These are phyloP conservation scores for Meleagris gallopavo DNA, from an alignment of 2,113 vertebrate genomes.

Conservation along the genomic window DNA sequence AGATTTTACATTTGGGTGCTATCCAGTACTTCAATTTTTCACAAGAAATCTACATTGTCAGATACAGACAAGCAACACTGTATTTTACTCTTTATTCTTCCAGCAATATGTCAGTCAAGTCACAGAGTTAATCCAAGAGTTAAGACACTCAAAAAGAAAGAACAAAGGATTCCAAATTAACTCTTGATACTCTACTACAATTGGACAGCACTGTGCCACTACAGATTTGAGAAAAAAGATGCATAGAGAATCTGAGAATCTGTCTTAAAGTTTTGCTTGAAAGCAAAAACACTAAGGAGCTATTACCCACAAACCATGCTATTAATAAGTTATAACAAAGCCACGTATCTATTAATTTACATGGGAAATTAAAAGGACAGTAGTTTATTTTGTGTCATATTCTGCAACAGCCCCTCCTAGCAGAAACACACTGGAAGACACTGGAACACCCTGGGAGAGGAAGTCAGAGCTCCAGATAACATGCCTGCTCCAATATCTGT, in stretches of 20 bases:
- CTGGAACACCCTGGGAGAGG: neutral
- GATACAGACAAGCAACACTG: slow-evolving; percentile 5
- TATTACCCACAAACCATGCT: neutral
- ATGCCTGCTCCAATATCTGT: neutral
- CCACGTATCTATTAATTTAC: neutral
- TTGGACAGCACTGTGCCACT: neutral
- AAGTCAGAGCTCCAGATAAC: neutral
- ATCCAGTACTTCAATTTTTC: slow-evolving; percentile 53
- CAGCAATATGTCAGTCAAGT: slow-evolving; percentile 64
- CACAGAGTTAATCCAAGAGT: slow-evolving; percentile 65
- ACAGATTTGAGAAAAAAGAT: neutral
- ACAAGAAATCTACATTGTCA: slow-evolving; percentile 21
- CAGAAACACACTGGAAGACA: neutral
- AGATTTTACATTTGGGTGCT: slow-evolving; percentile 36
- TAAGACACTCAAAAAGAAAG: neutral
- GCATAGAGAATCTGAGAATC: neutral
- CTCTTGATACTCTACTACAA: neutral
- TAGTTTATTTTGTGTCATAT: neutral
- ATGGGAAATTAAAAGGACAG: neutral
- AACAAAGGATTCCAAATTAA: neutral
- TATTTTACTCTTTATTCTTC: slow-evolving; percentile 43
- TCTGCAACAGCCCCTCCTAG: neutral
- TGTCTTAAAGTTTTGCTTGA: neutral
- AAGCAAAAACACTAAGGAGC: neutral
- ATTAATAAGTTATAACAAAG: neutral